phyloP scores from a whole-genome alignment of 2,888 invertebrate species.

The Trichopoda pennipes region DNA sequence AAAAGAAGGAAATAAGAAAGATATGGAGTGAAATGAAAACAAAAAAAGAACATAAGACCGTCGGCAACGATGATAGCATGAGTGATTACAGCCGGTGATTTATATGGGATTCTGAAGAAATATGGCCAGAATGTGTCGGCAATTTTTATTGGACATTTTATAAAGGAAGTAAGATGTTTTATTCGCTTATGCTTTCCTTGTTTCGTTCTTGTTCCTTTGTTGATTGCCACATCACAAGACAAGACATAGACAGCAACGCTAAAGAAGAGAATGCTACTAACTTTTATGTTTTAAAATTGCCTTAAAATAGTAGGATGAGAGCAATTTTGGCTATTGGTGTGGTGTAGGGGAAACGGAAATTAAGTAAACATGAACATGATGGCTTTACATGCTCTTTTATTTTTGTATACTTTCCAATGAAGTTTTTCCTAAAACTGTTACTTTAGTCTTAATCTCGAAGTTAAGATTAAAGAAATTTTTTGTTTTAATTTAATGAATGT shows the following conservation, averaged over 20 bases:
- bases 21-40: slow-evolving; percentile 37
- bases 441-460: too few relatives aligned
- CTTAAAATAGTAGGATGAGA: slow-evolving; percentile 51
- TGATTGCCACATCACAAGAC: slow-evolving; percentile 31
- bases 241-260: slow-evolving; percentile 27
- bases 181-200: slow-evolving; percentile 72
- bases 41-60: slow-evolving; percentile 61
- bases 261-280: slow-evolving; percentile 46
- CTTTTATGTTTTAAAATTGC: slow-evolving; percentile 62
- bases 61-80: slow-evolving; percentile 80
- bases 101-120: slow-evolving; percentile 82
- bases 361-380: slow-evolving; percentile 43
- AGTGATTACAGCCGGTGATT: slow-evolving; percentile 82
- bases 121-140: slow-evolving; percentile 82
- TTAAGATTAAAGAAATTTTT: too few relatives aligned
- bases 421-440: too few relatives aligned
- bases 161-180: slow-evolving; percentile 81
- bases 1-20: slow-evolving; percentile 38
- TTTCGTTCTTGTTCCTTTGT: slow-evolving; percentile 50
- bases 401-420: background rate
- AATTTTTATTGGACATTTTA: slow-evolving; percentile 82
- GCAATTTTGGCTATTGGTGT: background rate
- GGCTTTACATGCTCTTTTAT: slow-evolving; percentile 20
- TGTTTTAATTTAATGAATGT: too few relatives aligned
- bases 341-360: slow-evolving; percentile 64